Percentiles rank a stretch among this genome's conserved stretches.
phyloP scores from a whole-genome alignment of 2,888 invertebrate species.

The Caenorhabditis uteleia region DNA sequence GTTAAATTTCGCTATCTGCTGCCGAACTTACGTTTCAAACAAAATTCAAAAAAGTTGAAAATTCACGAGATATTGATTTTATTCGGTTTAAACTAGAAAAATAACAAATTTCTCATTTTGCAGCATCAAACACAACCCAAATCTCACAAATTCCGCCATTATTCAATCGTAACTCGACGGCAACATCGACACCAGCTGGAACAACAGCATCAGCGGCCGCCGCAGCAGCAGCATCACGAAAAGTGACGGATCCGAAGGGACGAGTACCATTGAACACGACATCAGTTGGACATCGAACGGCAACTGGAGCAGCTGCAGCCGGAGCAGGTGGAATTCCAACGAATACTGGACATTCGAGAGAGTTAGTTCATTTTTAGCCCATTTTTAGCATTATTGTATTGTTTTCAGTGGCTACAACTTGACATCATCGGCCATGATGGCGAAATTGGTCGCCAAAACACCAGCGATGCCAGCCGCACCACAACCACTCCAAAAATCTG shows the following conservation, averaged over 20 bases:
- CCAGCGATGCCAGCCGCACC: neutral
- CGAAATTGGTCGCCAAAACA: slow-evolving; percentile 25
- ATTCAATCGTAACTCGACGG: slow-evolving; percentile 30
- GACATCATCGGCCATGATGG: slow-evolving; percentile 40
- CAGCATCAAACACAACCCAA: slow-evolving; percentile 27
- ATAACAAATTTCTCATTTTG: slow-evolving; percentile 6
- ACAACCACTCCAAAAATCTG: slow-evolving; percentile 46
- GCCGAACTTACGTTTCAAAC: neutral
- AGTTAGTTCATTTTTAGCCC: no score
- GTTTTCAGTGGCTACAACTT: slow-evolving; percentile 21
- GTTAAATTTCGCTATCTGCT: no score
- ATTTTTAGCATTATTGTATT: neutral
- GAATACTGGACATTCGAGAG: neutral
- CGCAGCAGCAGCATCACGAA: slow-evolving; percentile 32
- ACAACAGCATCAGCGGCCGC: slow-evolving; percentile 17
- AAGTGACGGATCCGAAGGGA: slow-evolving; percentile 47
- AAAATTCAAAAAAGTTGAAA: neutral
- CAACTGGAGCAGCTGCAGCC: slow-evolving; percentile 34
- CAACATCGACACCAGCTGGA: slow-evolving; percentile 5
- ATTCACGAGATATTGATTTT: neutral
- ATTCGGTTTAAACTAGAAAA: neutral
- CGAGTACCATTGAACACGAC: slow-evolving; percentile 42
- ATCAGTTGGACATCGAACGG: slow-evolving; percentile 24
- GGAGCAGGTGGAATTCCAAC: slow-evolving; percentile 32
- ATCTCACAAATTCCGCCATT: slow-evolving; percentile 30